Conservation (phyloP, 2,888 invertebrate species). For the Cephus runcator region DNA sequence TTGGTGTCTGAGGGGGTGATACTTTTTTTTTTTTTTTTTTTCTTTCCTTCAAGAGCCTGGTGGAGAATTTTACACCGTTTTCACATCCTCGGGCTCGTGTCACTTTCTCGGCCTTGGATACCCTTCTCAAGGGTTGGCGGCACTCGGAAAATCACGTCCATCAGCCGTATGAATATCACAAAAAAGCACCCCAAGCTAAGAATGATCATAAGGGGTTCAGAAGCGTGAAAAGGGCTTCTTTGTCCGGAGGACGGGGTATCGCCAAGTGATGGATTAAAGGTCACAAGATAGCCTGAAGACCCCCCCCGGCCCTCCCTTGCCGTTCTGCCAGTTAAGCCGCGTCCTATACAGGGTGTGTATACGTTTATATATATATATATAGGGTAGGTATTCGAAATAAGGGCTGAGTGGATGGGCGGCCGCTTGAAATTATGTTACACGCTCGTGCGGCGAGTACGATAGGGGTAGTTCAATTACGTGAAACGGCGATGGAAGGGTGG, state of each 20-base stretch:
- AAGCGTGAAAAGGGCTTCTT: constrained; percentile 39
- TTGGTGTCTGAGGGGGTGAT: too few species aligned
- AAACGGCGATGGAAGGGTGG: background rate
- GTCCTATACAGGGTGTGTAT: too few species aligned
- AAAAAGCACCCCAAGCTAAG: constrained; percentile 30
- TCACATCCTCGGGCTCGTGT: too few species aligned
- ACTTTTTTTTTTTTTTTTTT: background rate
- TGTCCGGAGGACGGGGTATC: constrained; percentile 18
- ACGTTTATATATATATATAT: too few species aligned
- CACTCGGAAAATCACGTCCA: constrained; percentile 7
- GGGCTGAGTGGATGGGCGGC: background rate
- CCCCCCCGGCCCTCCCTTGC: too few species aligned
- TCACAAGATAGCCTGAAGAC: background rate
- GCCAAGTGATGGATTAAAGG: constrained; percentile 27
- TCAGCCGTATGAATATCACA: constrained; percentile 13
- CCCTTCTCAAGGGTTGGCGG: background rate
- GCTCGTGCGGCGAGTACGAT: background rate
- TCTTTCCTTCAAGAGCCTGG: background rate
- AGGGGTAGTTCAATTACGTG: constrained; percentile 5
- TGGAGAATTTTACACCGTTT: background rate
- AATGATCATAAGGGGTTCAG: constrained; percentile 34
- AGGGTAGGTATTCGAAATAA: too few species aligned
- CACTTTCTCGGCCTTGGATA: background rate
- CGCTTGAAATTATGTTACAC: background rate
- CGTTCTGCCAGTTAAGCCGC: too few species aligned